Evolutionary conservation across 92 coral and sea anemone species (phyloP), one percentile per base, ranked within the genome.

Genomic region (Diadumene lineata): DNA sequence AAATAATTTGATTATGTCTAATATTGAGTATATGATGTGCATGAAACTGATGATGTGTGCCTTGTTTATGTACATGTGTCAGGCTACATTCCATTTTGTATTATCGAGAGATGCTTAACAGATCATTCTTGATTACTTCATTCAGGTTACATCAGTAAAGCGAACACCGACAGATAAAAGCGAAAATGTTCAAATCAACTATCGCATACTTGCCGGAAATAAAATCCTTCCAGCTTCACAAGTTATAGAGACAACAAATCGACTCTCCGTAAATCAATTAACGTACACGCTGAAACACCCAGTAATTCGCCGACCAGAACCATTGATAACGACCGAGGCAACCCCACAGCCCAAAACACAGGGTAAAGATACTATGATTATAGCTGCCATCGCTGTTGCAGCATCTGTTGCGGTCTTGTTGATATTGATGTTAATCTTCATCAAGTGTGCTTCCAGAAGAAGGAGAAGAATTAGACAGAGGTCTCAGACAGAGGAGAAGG

Each of bases 331-430:
- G 31, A 30, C 48, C 6, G 50, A 76, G 51, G 23, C 66, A 16
- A 50, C 73, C 11, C 64, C 73, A 8, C 43, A 65, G 21, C 73
- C 81, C 26, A 31, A 31, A 22, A 19, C 27, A 19, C 7, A 31
- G 7, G 61, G 24, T 8, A 64, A 43, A 57, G 19, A 74, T 1
- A 32, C n/a, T 7, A 29, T 55, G 29, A 55, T 43, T 2, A 65
- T 65, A 11, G 84, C 88, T 9, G 85, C 88, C 43, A 75, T 87
- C 38, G 63, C 71, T 74, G 88, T 87, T 11, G 75, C 82, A 26
- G 56, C 53, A 13, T 73, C 66, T 1, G 85, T 83, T 26, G 72
- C 69, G 1, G 16, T 83, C 61, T 75, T 87, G 10, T 76, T 87
- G n/a, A 15, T 83, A n/a, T 7, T 65, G 34, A 68, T 85, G n/a